These are phyloP conservation scores for Acanthornis magna DNA, from an alignment of 2,797 vertebrate species.

Conservation along the genomic window DNA sequence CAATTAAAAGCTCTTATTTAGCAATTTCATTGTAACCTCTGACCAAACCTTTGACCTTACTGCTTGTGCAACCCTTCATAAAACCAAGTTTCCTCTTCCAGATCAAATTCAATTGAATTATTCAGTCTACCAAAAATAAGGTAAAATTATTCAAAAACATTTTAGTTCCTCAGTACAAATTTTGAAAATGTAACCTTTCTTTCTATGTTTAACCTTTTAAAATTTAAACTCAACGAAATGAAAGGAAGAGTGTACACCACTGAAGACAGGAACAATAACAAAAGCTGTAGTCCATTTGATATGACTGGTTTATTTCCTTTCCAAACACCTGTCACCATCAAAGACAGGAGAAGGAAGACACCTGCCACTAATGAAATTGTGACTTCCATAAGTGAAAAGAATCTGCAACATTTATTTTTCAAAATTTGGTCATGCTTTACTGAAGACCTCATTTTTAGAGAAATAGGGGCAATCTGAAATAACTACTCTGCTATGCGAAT, in stretches of 20 bases:
- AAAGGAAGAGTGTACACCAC: neutral
- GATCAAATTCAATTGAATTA: neutral
- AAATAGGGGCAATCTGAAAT: neutral
- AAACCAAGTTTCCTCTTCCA: neutral
- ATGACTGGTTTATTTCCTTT: neutral
- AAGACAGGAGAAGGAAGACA: neutral
- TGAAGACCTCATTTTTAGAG: neutral
- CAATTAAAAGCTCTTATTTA: neutral
- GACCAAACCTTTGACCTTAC: neutral
- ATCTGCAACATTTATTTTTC: neutral
- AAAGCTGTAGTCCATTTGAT: neutral
- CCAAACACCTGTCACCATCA: neutral
- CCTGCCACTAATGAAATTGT: fast-evolving
- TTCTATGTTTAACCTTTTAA: neutral
- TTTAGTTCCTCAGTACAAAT: neutral
- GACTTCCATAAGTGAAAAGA: neutral
- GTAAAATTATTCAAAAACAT: neutral
- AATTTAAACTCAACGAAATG: neutral
- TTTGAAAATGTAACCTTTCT: neutral
- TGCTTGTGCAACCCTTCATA: neutral
- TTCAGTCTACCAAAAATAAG: neutral
- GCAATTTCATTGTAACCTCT: neutral
- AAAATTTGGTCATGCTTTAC: neutral
- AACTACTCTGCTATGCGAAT: neutral
- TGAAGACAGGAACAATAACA: neutral